Base-by-base conservation (phyloP, 2,113 vertebrate species). In the Eurystomus gularis region DNA sequence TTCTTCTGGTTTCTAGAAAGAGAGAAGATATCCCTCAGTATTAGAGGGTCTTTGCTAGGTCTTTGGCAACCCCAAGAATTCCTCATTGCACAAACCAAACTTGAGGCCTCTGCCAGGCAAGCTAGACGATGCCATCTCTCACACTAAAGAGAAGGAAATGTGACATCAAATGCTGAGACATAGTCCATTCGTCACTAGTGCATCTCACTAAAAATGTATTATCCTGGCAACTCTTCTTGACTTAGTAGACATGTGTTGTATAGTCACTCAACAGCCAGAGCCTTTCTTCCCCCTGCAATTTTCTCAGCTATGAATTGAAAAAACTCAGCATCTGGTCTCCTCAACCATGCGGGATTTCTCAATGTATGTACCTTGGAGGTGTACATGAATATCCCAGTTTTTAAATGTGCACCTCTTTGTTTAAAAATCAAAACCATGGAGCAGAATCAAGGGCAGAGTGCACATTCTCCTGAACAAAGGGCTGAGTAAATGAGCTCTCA, bases 1-100 rank as follows among this genome's bases (percentile, higher is more conserved):
- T 98, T 97, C 95, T 99, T 84, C 97, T 98, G 7, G 96, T 92
- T 46, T 99, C 99, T 99, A 70, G 31, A 94, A 93, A 71, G 42
- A 87, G 46, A 90, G 35, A 37, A 83, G 35, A 51, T 4, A 68
- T 21, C 46, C 29, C 40, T 24, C 19, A 71, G 48, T 12, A 42
- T 39, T 31, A 71, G 58, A n/a, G 3, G 48, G 25, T 61, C 66
- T 61, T 48, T 60, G 16, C 42, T 7, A 28, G 12, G 35, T 64
- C n/a, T 72, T 61, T 58, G 29, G 35, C n/a, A 82, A 29, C 12
- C 11, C n/a, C 40, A 5, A 40, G 55, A 69, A 39, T 24, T 69
- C 39, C n/a, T 85, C 11, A 0, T 3, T 28, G 40, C 19, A 54
- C 54, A 65, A 86, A 81, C 35, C 48, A 44, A 48, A 55, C 33